These are phyloP conservation scores for Drosophila longiperda DNA, from an alignment of 2,888 invertebrate species.

Conservation along the genomic window DNA sequence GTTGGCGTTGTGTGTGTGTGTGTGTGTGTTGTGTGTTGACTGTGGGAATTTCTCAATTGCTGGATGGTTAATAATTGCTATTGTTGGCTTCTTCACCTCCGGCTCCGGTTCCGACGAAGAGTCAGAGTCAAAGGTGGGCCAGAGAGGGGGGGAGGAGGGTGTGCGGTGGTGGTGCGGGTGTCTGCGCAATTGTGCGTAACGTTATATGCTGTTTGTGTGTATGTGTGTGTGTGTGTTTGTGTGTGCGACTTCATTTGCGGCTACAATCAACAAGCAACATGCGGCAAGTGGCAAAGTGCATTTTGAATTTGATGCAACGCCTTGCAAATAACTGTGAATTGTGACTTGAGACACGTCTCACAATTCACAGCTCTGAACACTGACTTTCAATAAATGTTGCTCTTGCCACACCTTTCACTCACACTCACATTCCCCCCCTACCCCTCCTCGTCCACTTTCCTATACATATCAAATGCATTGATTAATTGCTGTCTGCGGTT, in stretches of 20 bases:
- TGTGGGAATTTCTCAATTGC: conserved; percentile 83
- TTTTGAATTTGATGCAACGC: conserved; percentile 31
- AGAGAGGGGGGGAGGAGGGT: neutral
- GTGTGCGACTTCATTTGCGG: conserved; percentile 68
- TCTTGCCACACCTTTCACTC: conserved; percentile 2
- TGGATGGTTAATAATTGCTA: conserved; percentile 79
- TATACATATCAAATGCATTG: conserved; percentile 27
- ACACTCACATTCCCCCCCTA: neutral
- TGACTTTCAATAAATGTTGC: conserved; percentile 11
- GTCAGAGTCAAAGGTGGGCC: neutral
- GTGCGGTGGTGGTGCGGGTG: conserved; percentile 31
- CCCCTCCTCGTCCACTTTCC: neutral
- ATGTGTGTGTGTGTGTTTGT: conserved; percentile 25
- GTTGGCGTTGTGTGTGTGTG: conserved; percentile 34
- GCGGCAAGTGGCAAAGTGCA: conserved; percentile 42
- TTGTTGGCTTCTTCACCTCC: conserved; percentile 78
- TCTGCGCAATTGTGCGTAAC: conserved; percentile 76
- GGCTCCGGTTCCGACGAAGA: conserved; percentile 23
- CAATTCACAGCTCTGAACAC: conserved; percentile 14
- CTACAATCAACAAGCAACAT: conserved; percentile 45
- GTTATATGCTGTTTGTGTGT: conserved; percentile 28
- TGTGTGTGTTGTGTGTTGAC: conserved; percentile 50
- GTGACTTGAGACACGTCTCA: conserved; percentile 24
- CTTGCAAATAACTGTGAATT: conserved; percentile 21
- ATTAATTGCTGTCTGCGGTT: conserved; percentile 63